Base-by-base conservation (phyloP, 2,888 invertebrate species). In the Apeira syringaria region DNA sequence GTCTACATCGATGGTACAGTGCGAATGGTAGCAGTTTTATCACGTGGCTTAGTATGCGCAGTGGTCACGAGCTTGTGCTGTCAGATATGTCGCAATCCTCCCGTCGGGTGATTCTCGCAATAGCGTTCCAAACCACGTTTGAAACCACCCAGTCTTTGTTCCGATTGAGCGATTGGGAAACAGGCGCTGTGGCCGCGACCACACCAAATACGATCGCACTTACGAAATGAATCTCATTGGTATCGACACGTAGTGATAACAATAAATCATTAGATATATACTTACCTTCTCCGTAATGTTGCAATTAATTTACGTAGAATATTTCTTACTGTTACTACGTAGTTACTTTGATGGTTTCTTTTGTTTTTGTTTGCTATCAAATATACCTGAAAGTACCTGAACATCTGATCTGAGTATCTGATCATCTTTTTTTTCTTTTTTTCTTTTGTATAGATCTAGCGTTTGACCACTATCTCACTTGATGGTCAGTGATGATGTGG, bases 141-240 rank as follows among this genome's bases (percentile, higher is more conserved):
- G 61, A 61, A 68, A 65, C 67, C 52, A 59, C 61, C 59, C 64
- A 58, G 59, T 54, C 68, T 75, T 76, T 74, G 69, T 72, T 70
- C 61, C 50, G 62, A 48, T 45, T 44, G 24, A 15, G 20, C 20
- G 32, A 38, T 45, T 45, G 26, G 25, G 44, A 26, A 34, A 45
- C 44, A 45, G 44, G 44, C 34, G 28, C 30, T 7, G 38, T 31
- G 38, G 47, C 47, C 38, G 31, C 47, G 38, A 47, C 18, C 41
- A 29, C 20, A 10, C 47, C 42, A 35, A 47, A 42, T 42, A 32
- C 30, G 34, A 47, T 28, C 42, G 38, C 42, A 42, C 37, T 47
- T 42, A 47, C 38, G 47, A 47, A 42, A 47, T 39, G 27, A 34
- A 28, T 43, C 38, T 47, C 42, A 43, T 47, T 31, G 42, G 27